Conservation (phyloP, 2,113 vertebrate genomes). For the Lepus europaeus region DNA sequence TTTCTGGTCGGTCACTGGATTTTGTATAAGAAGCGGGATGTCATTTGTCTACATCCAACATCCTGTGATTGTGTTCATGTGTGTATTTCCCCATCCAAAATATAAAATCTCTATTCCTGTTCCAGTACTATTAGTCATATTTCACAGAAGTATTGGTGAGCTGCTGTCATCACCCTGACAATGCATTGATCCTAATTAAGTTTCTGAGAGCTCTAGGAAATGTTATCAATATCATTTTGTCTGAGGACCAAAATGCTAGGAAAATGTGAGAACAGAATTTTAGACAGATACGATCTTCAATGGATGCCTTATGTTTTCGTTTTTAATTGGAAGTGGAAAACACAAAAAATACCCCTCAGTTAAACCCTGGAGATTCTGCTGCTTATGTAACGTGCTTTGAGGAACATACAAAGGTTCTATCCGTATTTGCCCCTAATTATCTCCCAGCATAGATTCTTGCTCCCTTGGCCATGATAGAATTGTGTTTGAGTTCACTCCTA, state of each 20-base stretch:
- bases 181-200: slow-evolving; percentile 56
- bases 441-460: not conserved
- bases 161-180: not conserved
- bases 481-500: not conserved
- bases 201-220: not conserved
- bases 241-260: not conserved
- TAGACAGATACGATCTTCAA: not conserved
- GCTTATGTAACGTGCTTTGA: not conserved
- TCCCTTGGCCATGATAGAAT: not conserved
- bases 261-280: not conserved
- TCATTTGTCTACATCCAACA: slow-evolving; percentile 60
- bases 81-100: slow-evolving; percentile 32
- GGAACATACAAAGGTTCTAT: not conserved
- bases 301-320: not conserved
- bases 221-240: not conserved
- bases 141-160: slow-evolving; percentile 64
- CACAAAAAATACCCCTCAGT: not conserved
- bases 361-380: not conserved
- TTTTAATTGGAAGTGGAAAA: slow-evolving; percentile 4
- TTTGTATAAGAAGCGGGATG: slow-evolving; percentile 86
- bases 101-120: slow-evolving; percentile 64
- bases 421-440: not conserved
- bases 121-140: slow-evolving; percentile 66
- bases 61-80: not conserved
- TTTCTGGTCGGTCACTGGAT: slow-evolving; percentile 84